A percentile compares a stretch with the other conserved stretches of the same genome.
Evolutionary conservation across 2,888 invertebrate species (phyloP).

Genomic region (Stenoptilia bipunctidactyla): DNA sequence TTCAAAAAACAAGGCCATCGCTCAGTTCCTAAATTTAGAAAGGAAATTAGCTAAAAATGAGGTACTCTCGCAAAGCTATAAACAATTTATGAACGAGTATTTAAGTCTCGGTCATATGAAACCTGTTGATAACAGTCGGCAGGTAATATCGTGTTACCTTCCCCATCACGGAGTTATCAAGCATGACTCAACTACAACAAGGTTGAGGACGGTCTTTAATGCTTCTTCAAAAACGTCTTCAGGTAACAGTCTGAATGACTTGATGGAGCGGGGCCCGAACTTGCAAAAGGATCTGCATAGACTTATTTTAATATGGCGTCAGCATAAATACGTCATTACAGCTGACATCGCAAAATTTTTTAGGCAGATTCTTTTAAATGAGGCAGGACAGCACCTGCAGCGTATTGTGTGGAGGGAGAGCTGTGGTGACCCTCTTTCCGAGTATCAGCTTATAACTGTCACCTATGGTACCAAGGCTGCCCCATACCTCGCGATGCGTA

Average conservation of each 20-base stretch:
- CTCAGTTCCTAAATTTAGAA: slow-evolving; percentile 5
- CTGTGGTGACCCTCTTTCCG: neutral
- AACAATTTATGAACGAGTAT: slow-evolving; percentile 7
- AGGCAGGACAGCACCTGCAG: neutral
- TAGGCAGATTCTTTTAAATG: slow-evolving; percentile 1
- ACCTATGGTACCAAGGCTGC: slow-evolving; percentile 6
- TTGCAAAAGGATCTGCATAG: slow-evolving; percentile 8
- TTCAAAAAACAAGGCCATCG: slow-evolving; percentile 2
- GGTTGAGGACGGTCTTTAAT: slow-evolving; percentile 13
- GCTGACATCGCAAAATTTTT: slow-evolving; percentile 7
- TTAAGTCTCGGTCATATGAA: slow-evolving; percentile 4
- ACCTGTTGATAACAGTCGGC: neutral
- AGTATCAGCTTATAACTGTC: slow-evolving; percentile 4
- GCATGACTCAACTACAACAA: slow-evolving; percentile 11
- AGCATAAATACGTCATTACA: slow-evolving; percentile 3
- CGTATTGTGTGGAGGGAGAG: neutral
- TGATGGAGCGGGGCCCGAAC: slow-evolving; percentile 13
- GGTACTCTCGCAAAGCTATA: neutral
- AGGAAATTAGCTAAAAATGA: slow-evolving; percentile 2
- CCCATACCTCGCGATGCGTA: slow-evolving; percentile 7
- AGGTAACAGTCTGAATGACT: slow-evolving; percentile 14
- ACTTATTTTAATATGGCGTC: slow-evolving; percentile 8
- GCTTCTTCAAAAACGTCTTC: slow-evolving; percentile 11
- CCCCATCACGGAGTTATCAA: slow-evolving; percentile 10
- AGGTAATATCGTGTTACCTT: slow-evolving; percentile 3